Evolutionary conservation across 2,797 vertebrate species (phyloP).

Genomic region (Schizothorax lantsangensis): DNA sequence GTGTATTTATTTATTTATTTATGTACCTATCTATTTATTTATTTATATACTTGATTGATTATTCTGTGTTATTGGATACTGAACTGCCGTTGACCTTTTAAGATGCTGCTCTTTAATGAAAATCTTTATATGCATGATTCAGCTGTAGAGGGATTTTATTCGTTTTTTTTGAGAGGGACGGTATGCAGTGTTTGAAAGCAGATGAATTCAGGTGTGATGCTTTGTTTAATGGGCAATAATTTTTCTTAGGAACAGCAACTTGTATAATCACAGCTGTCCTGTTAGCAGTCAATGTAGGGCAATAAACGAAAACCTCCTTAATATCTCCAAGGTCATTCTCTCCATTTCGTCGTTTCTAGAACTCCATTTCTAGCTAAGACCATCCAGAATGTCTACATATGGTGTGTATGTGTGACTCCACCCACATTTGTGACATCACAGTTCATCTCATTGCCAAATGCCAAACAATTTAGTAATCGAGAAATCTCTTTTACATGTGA

Average conservation of each 20-base stretch:
- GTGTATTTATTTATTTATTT: conserved; percentile 69
- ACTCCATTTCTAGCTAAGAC: conserved; percentile 30
- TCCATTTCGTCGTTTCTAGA: conserved; percentile 71
- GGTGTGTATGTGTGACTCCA: conserved; percentile 39
- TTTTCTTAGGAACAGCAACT: conserved; percentile 76
- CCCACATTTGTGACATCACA: conserved; percentile 45
- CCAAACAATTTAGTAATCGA: not conserved
- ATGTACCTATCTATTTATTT: conserved; percentile 70
- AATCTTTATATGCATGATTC: conserved; percentile 88
- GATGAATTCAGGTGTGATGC: conserved; percentile 74
- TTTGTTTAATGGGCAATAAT: conserved; percentile 83
- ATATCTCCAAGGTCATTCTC: conserved; percentile 70
- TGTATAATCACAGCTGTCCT: conserved; percentile 82
- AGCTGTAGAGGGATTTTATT: conserved; percentile 85
- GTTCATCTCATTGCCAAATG: conserved; percentile 30
- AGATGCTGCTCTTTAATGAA: conserved; percentile 88
- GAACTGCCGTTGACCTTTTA: conserved; percentile 84
- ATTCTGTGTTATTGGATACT: conserved; percentile 68
- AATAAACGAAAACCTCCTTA: conserved; percentile 80
- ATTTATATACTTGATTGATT: conserved; percentile 73
- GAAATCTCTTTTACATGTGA: not conserved
- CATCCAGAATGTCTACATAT: conserved; percentile 26
- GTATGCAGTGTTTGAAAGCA: conserved; percentile 78
- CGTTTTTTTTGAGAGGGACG: conserved; percentile 85
- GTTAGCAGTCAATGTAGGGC: conserved; percentile 79